Conservation (phyloP, 2,113 vertebrate genomes). For the Pygoscelis antarcticus region DNA sequence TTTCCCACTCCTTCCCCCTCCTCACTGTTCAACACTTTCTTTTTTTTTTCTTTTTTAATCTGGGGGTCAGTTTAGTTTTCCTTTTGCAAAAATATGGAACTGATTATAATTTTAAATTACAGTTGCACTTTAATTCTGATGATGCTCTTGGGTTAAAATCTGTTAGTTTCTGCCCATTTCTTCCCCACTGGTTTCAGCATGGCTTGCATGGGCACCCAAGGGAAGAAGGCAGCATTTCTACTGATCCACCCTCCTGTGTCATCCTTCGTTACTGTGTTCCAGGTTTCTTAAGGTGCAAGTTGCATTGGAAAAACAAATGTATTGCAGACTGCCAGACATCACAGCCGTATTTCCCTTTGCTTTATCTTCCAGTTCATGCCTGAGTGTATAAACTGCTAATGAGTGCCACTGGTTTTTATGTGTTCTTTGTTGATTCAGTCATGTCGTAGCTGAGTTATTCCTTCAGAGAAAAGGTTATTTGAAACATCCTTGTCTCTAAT, state of each 20-base stretch:
- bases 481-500: background rate
- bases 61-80: constrained; percentile 28
- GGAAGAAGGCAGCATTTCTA: background rate
- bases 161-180: background rate
- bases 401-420: background rate
- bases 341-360: background rate
- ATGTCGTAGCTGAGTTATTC: background rate
- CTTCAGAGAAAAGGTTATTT: background rate
- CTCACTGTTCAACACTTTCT: constrained; percentile 1
- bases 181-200: background rate
- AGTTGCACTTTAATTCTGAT: background rate
- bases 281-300: background rate
- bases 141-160: background rate
- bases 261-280: background rate
- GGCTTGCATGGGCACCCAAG: background rate
- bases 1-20: constrained; percentile 32
- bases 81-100: constrained; percentile 4
- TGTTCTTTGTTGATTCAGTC: background rate
- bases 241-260: background rate
- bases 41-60: background rate
- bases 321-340: background rate
- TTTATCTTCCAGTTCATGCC: background rate
- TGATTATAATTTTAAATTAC: constrained; percentile 51
- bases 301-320: background rate
- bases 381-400: background rate